Evolutionary conservation across 2,797 vertebrate species (phyloP).

Genomic region (Poecilia gillii): DNA sequence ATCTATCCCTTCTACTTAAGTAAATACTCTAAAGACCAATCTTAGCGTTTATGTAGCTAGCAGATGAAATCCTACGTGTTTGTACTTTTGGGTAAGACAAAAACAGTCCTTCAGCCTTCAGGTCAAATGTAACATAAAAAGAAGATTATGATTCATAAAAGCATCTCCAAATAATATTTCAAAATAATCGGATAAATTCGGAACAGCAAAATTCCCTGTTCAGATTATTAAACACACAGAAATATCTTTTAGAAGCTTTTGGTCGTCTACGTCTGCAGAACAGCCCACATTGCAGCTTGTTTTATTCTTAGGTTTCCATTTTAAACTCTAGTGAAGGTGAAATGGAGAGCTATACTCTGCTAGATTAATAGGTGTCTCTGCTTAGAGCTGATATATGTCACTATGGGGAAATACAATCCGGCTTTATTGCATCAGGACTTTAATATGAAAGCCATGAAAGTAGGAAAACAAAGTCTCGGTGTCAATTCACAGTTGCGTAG

Average conservation of each 20-base stretch:
- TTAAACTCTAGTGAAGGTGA: constrained; percentile 25
- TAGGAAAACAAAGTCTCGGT: constrained; percentile 27
- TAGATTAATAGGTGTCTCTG: constrained; percentile 30
- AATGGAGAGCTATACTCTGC: constrained; percentile 15
- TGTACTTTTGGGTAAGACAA: neutral
- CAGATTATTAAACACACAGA: constrained; percentile 22
- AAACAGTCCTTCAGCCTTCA: neutral
- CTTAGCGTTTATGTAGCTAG: neutral
- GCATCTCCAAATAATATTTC: constrained; percentile 4
- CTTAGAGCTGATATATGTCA: constrained; percentile 26
- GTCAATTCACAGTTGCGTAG: neutral
- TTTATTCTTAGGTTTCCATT: constrained; percentile 47
- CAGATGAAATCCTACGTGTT: neutral
- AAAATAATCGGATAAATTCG: neutral
- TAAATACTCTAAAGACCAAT: neutral
- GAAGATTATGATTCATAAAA: neutral
- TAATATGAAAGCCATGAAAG: constrained; percentile 24
- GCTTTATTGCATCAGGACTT: constrained; percentile 38
- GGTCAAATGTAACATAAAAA: neutral
- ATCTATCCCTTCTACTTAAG: neutral
- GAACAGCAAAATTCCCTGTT: constrained; percentile 2
- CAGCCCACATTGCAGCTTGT: neutral
- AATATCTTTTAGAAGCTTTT: constrained; percentile 42
- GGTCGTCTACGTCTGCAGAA: constrained; percentile 16
- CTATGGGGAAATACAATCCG: constrained; percentile 26